Conservation (phyloP, 1,140 invertebrate genomes). For the Elymnias hypermnestra region DNA sequence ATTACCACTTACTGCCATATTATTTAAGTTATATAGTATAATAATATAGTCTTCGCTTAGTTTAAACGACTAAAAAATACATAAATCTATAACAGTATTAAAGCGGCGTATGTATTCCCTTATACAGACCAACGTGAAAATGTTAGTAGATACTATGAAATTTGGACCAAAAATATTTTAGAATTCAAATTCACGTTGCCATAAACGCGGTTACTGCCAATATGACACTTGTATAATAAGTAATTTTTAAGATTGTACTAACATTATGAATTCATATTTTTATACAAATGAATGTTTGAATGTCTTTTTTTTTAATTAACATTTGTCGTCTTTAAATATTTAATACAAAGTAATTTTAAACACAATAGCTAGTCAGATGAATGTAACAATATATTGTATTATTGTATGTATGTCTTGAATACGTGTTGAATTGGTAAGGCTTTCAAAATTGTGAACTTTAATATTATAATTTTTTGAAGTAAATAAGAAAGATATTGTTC, state of each 20-base stretch:
- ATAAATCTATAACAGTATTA: conserved; percentile 69
- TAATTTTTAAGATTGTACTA: conserved; percentile 37
- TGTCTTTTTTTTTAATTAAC: not conserved
- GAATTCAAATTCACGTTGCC: conserved; percentile 71
- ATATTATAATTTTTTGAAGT: too few relatives aligned
- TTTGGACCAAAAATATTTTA: conserved; percentile 73
- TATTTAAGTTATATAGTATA: conserved; percentile 65
- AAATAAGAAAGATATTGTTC: too few relatives aligned
- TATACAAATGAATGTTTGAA: conserved; percentile 41
- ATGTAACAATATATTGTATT: too few relatives aligned
- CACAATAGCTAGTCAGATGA: conserved; percentile 19
- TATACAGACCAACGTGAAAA: conserved; percentile 48
- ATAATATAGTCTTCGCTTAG: conserved; percentile 64
- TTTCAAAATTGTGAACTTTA: too few relatives aligned
- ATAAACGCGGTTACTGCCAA: conserved; percentile 67
- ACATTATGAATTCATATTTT: conserved; percentile 45
- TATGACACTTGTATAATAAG: conserved; percentile 64
- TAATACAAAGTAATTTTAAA: conserved; percentile 1
- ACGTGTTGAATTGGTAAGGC: too few relatives aligned
- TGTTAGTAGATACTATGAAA: conserved; percentile 52
- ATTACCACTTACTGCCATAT: conserved; percentile 72
- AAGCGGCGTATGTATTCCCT: conserved; percentile 67
- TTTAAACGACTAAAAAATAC: conserved; percentile 55
- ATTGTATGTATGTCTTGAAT: too few relatives aligned
- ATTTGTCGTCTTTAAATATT: not conserved